Percentiles rank a stretch among this genome's conserved stretches.
These are phyloP conservation scores for Grus americana DNA, from an alignment of 2,113 vertebrate species.

Conservation along the genomic window DNA sequence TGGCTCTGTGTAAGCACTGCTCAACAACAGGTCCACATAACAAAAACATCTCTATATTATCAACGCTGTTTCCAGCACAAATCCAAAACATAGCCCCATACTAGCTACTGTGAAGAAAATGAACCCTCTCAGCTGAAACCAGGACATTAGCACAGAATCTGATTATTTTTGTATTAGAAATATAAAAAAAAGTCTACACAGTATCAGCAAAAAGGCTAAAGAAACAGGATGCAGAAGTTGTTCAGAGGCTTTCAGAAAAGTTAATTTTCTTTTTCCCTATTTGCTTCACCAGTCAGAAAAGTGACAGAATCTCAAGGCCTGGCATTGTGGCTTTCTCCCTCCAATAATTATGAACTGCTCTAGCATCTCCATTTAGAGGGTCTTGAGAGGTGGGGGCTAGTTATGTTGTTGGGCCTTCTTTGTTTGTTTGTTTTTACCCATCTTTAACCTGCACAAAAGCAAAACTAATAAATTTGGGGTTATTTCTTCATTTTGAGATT, in stretches of 20 bases:
- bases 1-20: too few relatives aligned
- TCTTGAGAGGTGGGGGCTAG: neutral
- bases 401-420: neutral
- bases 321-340: neutral
- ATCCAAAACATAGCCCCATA: too few relatives aligned
- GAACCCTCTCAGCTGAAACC: too few relatives aligned
- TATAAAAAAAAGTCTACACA: neutral
- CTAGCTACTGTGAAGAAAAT: too few relatives aligned
- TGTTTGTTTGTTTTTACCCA: neutral
- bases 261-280: neutral
- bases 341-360: neutral
- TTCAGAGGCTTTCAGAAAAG: neutral
- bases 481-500: neutral
- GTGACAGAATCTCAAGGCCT: neutral
- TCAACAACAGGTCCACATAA: too few relatives aligned
- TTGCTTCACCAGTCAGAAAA: neutral
- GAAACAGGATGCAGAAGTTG: neutral
- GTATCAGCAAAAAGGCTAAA: neutral
- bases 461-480: neutral
- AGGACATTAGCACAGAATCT: neutral
- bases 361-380: neutral
- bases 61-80: too few relatives aligned
- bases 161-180: neutral
- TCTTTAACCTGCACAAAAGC: neutral
- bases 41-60: too few relatives aligned